Evolutionary conservation across 2,888 invertebrate species (phyloP), one percentile per base, ranked within the genome.

Genomic region (Coenonympha glycerion): DNA sequence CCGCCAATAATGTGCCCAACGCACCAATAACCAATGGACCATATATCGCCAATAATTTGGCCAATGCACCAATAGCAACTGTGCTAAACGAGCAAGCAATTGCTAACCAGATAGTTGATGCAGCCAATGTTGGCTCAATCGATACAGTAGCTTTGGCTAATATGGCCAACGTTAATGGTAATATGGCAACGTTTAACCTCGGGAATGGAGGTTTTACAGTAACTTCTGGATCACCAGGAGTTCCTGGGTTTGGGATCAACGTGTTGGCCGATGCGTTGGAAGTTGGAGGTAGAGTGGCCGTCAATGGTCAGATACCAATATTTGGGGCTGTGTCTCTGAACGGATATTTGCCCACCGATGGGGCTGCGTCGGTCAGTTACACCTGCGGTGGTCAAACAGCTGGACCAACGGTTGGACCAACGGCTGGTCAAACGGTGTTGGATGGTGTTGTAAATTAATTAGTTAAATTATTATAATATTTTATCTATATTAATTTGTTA

Each of bases 291-390:
- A 59, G 61, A 1, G 71, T 82, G 0, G 62, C 67, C 2, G 74
- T 82, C 0, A 65, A 60, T 57, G 83, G 82, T 0, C 69, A 62
- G 26, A 63, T 81, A 62, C 83, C 83, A 8, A 65, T 83, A 11
- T 66, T 64, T 47, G 75, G 76, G 6, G 63, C 71, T 3, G 77
- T 81, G 0, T 58, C 64, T 1, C 39, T 82, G 0, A 73, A 69
- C 49, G 82, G 80, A 0, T 65, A 66, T 21, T 36, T 83, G 30
- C 76, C 76, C 1, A 68, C 71, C 0, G 70, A 69, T 51, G 82
- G 82, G 1, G 53, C 49, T 1, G 78, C 70, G 0, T 45, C 68
- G 6, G 77, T 78, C 0, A 71, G 64, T 28, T 80, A 74, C 46
- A 64, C 58, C 0, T 71, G 69, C 37, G 65, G 58, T 6, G 16